Evolutionary conservation across 2,888 invertebrate genomes (phyloP), one percentile per base, ranked within the genome.

Genomic region (Xanthostigma xanthostigma): DNA sequence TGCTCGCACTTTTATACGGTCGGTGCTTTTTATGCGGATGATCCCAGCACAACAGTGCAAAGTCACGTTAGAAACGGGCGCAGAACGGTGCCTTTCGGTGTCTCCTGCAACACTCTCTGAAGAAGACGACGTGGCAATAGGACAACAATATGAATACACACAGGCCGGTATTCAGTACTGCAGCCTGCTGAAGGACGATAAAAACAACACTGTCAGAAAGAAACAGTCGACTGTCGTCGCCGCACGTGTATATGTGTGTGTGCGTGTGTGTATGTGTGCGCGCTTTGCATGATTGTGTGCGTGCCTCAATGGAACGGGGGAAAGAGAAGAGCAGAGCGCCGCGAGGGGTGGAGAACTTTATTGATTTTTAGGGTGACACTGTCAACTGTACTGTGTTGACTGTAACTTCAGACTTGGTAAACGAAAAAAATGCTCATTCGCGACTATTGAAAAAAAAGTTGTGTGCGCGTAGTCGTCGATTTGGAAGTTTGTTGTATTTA

Each of bases 281-380:
- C 48, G 47, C 45, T 47, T 45, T 48, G 50, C 27, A 50, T 46
- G 50, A 38, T 41, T 39, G 45, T 36, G 27, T 27, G 27, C 27
- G 27, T 37, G 41, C 37, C 62, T 65, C 63, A 65, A 64, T 64
- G 64, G 63, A 60, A 60, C 59, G 59, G 53, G 47, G 50, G 43
- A 59, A 64, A 62, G 62, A 63, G 66, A 64, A 65, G 67, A 64
- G 63, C 64, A 64, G 65, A 65, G 58, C 58, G 60, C 60, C 59
- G 60, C 65, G 64, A 66, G 66, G 69, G 70, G 69, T 65, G 65
- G 62, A 61, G 67, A 70, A 69, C 70, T 70, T 73, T 75, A 76
- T 76, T 75, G 75, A 75, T 76, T 76, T 75, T 75, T 74, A 72
- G 74, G 74, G 75, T 75, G 75, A 76, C 75, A 75, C 71, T 75